Evolutionary conservation across 1,140 invertebrate species (phyloP), one percentile per base, ranked within the genome.

Genomic region (Caenorhabditis brenneri): DNA sequence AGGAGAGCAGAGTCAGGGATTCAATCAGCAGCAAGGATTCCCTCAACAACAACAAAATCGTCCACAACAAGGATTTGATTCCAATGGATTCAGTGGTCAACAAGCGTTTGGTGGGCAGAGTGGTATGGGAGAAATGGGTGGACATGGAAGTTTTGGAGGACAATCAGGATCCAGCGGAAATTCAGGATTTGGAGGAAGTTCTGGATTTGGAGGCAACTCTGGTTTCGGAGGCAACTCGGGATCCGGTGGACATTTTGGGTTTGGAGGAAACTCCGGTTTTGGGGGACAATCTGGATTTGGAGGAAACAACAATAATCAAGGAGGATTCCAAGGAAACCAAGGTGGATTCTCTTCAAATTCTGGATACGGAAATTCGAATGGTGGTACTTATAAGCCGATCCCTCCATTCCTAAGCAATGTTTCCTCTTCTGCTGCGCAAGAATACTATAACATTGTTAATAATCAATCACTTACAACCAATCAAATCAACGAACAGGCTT

Each of bases 401-500:
- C 65, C 65, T 19, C 22, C 65, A 22, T 74, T 74, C 9, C 65
- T 74, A 1, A 46, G 2, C n/a, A 74, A 74, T 24, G 36, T 74
- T 2, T 42, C 36, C 22, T 42, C 33, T 2, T 74, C 65, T 12
- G 65, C 65, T 74, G 36, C 65, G 10, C 65, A 74, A 74, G 36
- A 74, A 24, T 74, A 74, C 15, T 74, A 19, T 36, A 74, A 42
- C 24, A 74, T 74, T 74, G 65, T 74, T 9, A 74, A 74, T n/a
- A 74, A 74, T 24, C 12, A 27, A 46, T 42, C 65, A 27, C 36
- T 74, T 22, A 42, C 65, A 12, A 74, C 65, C 6, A 74, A 74
- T 24, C 65, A 74, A 74, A 74, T 74, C 1, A 74, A 74, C 10
- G 65, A 74, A 24, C 65, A 74, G 46, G 65, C 65, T 10, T 36